phyloP scores from a whole-genome alignment of 2,113 vertebrate species.

The Chelonoidis abingdonii region DNA sequence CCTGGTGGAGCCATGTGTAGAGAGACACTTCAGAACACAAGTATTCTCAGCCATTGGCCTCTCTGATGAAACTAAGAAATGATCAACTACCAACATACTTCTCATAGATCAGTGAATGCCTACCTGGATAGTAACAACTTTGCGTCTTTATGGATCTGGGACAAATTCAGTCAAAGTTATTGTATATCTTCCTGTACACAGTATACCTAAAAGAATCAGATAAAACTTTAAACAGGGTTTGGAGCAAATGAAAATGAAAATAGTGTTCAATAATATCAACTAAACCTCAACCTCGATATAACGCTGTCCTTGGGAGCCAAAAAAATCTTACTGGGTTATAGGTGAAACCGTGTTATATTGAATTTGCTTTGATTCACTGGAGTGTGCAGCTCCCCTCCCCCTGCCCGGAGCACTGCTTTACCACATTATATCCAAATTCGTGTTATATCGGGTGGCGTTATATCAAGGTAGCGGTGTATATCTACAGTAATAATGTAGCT shows the following conservation, averaged over 20 bases:
- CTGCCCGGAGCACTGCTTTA: too few relatives aligned
- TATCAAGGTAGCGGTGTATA: too few relatives aligned
- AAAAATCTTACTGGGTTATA: too few relatives aligned
- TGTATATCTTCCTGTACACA: background rate
- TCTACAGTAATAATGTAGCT: background rate
- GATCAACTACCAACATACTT: background rate
- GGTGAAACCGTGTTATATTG: too few relatives aligned
- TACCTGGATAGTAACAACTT: background rate
- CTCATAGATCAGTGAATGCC: background rate
- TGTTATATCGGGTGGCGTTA: too few relatives aligned
- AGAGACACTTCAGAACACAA: background rate
- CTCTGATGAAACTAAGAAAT: background rate
- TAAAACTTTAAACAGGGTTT: background rate
- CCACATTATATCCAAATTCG: too few relatives aligned
- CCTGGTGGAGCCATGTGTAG: background rate
- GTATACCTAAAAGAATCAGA: background rate
- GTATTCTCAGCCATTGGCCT: background rate
- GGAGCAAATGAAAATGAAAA: background rate
- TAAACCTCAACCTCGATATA: too few relatives aligned
- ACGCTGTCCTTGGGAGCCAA: too few relatives aligned
- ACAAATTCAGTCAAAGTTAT: background rate
- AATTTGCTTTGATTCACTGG: too few relatives aligned
- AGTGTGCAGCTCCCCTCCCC: too few relatives aligned
- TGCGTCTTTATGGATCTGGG: accelerated
- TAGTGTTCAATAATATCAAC: background rate